phyloP scores from a whole-genome alignment of 2,113 vertebrate species.

The Gallinago media region DNA sequence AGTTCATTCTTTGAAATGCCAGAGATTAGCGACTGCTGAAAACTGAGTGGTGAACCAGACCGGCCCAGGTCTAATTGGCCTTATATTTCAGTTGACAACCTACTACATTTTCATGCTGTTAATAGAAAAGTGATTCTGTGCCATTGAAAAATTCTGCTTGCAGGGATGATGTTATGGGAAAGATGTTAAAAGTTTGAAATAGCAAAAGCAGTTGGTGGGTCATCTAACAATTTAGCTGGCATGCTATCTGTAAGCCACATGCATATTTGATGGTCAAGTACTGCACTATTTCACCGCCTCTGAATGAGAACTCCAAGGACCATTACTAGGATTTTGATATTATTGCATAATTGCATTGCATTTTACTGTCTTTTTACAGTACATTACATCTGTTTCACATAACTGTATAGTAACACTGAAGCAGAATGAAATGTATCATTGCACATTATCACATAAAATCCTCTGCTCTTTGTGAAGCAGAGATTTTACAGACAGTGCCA shows the following conservation, averaged over 20 bases:
- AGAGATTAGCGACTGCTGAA: neutral
- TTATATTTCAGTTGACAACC: neutral
- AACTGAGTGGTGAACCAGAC: neutral
- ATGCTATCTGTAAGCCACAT: neutral
- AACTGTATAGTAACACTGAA: neutral
- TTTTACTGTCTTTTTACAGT: neutral
- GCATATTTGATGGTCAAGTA: neutral
- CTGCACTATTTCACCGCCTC: neutral
- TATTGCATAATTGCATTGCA: rapidly evolving
- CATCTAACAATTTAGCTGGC: neutral
- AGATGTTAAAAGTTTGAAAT: neutral
- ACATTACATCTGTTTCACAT: neutral
- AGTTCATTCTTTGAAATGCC: neutral
- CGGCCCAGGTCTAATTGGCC: neutral
- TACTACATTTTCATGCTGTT: neutral
- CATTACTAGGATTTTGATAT: neutral
- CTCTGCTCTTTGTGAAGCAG: neutral
- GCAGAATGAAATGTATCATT: neutral
- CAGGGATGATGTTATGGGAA: neutral
- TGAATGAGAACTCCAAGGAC: neutral
- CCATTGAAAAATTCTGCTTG: neutral
- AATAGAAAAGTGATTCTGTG: neutral
- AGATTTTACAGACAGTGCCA: neutral
- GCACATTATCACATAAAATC: neutral
- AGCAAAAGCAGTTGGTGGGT: neutral